phyloP scores from a whole-genome alignment of 2,113 vertebrate species.

The Nannospalax galili region DNA sequence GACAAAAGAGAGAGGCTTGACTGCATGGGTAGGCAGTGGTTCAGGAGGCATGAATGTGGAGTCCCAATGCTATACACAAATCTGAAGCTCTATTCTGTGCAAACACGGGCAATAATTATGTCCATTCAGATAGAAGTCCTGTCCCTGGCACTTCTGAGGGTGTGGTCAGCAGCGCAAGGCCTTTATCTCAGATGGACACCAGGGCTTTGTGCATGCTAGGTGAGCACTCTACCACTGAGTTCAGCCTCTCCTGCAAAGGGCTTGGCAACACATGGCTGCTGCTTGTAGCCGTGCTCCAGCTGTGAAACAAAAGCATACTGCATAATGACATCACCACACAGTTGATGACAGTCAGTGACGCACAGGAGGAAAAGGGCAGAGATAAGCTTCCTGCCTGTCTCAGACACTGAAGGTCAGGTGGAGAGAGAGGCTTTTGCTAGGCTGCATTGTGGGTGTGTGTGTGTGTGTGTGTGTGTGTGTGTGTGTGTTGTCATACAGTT shows the following conservation, averaged over 20 bases:
- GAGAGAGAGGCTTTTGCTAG: not conserved
- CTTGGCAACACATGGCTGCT: not conserved
- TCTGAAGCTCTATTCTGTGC: not conserved
- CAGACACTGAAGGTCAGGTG: constrained; percentile 23
- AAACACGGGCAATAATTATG: not conserved
- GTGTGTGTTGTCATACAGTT: not conserved
- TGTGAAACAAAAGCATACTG: constrained; percentile 21
- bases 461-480: not conserved
- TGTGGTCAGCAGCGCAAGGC: too few relatives aligned
- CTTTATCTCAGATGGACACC: too few relatives aligned
- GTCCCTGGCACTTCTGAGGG: not conserved
- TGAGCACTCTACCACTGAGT: not conserved
- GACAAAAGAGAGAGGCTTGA: not conserved
- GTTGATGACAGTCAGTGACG: constrained; percentile 31
- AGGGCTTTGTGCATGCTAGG: not conserved
- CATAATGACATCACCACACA: not conserved
- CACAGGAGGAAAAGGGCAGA: constrained; percentile 54
- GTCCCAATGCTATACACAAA: accelerated
- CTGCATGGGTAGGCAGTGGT: not conserved
- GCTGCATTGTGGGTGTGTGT: not conserved
- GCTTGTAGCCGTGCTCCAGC: constrained; percentile 1
- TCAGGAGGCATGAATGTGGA: accelerated
- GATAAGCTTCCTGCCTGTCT: constrained; percentile 58
- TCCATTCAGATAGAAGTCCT: not conserved
- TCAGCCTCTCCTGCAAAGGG: not conserved